Base-by-base conservation (phyloP, 2,888 invertebrate species). In the Mesorhabditis belari region DNA sequence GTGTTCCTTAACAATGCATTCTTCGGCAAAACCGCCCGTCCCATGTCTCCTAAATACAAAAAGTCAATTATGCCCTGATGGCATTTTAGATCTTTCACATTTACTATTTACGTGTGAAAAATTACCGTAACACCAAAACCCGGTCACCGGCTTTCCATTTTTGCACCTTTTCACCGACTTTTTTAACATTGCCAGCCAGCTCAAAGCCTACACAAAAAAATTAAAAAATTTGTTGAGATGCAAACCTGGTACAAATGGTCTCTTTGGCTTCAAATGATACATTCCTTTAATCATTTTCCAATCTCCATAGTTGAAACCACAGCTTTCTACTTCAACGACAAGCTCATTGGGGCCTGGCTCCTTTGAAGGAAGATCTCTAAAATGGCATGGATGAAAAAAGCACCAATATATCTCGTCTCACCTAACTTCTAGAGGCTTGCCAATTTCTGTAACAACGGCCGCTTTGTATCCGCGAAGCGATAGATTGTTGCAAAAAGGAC, bases 261-360 rank as follows among this genome's bases (percentile, higher is more conserved):
- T 76, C 35, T 76, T 76, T 4, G 84, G 83, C 65, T 84, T 81
- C 3, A 77, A 79, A 49, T 83, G 83, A 63, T 85, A 83, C 49
- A 82, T 81, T 62, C 86, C 86, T 68, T 83, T 81, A 67, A 85
- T 84, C 65, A 85, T 83, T 49, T 85, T 79, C 49, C 86, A 81
- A 81, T 88, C 88, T 0, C 85, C 83, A 54, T 85, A 85, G 81
- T 88, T 88, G n/a, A 88, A 82, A 58, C 87, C 87, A 73, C 87
- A 87, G 67, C 85, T 86, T 68, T 86, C 84, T 0, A 88, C 86
- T 70, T 85, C 57, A n/a, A 69, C 55, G 4, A 69, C 49, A 29
- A 68, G 52, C 49, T 69, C 65, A n/a, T 61, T 35, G 52, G 60
- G 52, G 6, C 56, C 49, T 12, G 67, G 66, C 44, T 35, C n/a